Conservation (phyloP, 2,888 invertebrate species). For the Rutpela maculata region DNA sequence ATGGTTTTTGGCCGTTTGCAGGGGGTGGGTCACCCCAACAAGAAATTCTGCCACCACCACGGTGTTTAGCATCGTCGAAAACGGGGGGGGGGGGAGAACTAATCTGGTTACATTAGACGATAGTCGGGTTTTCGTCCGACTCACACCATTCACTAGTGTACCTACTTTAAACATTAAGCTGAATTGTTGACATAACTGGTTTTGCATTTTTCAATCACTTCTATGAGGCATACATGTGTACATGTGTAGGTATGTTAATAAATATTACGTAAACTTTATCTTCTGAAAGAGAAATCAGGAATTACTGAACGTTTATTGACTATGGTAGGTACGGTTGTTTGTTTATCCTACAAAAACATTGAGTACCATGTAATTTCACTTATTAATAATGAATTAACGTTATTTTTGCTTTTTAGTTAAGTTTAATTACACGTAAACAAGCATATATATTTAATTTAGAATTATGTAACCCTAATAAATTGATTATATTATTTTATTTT, state of each 20-base stretch:
- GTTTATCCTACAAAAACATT: conserved; percentile 28
- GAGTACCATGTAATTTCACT: background rate
- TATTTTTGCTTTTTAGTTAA: conserved; percentile 17
- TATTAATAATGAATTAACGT: background rate
- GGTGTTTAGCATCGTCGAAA: too few species aligned
- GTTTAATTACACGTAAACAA: conserved; percentile 25
- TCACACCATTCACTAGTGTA: too few species aligned
- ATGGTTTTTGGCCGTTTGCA: too few species aligned
- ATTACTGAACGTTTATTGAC: conserved; percentile 13
- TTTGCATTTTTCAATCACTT: background rate
- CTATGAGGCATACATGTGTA: background rate
- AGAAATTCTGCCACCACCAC: too few species aligned
- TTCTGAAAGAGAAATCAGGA: conserved; percentile 35
- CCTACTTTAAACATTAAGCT: background rate
- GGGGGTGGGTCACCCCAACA: too few species aligned
- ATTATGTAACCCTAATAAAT: conserved; percentile 1
- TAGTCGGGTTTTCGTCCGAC: too few species aligned
- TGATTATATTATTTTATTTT: background rate
- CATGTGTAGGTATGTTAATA: background rate
- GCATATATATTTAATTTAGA: conserved; percentile 1
- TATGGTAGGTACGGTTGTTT: conserved; percentile 6
- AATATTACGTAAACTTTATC: conserved; percentile 30
- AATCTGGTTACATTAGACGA: too few species aligned
- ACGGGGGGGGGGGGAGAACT: too few species aligned
- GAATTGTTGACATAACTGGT: background rate